Percentiles rank a stretch among this genome's conserved stretches.
phyloP scores from a whole-genome alignment of 2,797 vertebrate species.

The Amblyraja radiata region DNA sequence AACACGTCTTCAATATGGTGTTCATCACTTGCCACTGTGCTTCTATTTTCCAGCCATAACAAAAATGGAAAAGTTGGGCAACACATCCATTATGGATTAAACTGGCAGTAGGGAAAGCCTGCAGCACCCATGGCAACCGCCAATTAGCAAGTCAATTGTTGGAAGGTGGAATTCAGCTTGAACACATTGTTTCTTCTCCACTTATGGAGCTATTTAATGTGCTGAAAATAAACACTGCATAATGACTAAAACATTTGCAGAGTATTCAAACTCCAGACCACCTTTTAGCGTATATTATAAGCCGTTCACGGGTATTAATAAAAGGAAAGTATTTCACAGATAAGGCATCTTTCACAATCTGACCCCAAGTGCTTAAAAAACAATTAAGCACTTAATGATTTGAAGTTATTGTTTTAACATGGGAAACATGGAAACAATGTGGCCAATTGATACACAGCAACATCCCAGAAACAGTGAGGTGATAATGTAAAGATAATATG shows the following conservation, averaged over 20 bases:
- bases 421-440: neutral
- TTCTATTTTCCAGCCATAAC: constrained; percentile 15
- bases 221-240: neutral
- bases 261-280: neutral
- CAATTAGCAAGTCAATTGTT: constrained; percentile 5
- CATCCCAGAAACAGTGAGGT: neutral
- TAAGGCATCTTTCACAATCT: neutral
- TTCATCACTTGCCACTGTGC: constrained; percentile 9
- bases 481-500: neutral
- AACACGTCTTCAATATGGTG: constrained; percentile 15
- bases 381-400: neutral
- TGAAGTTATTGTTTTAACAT: neutral
- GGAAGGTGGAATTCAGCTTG: neutral
- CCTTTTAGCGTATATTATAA: neutral
- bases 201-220: constrained; percentile 18
- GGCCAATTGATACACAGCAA: neutral
- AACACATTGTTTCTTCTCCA: constrained; percentile 2
- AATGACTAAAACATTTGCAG: neutral
- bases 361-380: neutral
- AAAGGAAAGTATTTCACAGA: neutral
- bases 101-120: neutral
- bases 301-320: neutral
- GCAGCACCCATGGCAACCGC: neutral
- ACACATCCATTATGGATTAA: neutral
- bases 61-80: constrained; percentile 11